Base-by-base conservation (phyloP, 2,797 vertebrate genomes). In the Phrynocephalus vlangalii region DNA sequence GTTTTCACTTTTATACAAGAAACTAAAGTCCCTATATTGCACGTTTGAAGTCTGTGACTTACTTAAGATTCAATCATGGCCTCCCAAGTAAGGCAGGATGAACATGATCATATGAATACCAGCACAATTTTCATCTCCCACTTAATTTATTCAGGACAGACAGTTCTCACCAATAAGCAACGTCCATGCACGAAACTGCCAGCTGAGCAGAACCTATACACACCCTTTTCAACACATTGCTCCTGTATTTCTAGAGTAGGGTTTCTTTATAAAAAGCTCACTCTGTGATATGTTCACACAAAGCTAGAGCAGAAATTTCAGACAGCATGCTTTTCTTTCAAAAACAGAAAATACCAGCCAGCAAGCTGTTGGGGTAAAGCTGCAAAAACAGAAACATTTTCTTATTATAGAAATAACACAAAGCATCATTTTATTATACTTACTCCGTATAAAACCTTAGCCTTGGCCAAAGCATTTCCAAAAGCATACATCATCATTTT, bases 401-500 rank as follows among this genome's bases (percentile, higher is more conserved):
- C n/a, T 82, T 15, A 56, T 68, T 77, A 18, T 60, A 82, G n/a
- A 11, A 56, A 33, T 30, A 67, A 67, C 30, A 5, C 24, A 72
- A 30, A 78, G 1, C 3, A 81, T 88, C 83, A 72, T 44, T 67
- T 5, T 75, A 71, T 52, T 3, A 15, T 85, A 96, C 98, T 56
- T 95, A 99, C 99, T 97, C 98, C 98, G 0, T 98, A 97, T 0
- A 97, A 94, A 0, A 28, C 92, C 89, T 94, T 96, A 24, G 99
- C 99, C 72, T 97, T 98, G 44, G 97, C 97, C 94, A 99, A 94
- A 0, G 98, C 98, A 0, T 97, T 98, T 91, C 97, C 98, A 79
- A 99, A 99, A 73, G 97, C 92, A 84, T 99, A 99, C 97, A 99
- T 97, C 89, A 99, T 89, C 98, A 99, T 98, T 96, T 98, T 99